Evolutionary conservation across 2,888 invertebrate genomes (phyloP).

Genomic region (Athetis lepigone): DNA sequence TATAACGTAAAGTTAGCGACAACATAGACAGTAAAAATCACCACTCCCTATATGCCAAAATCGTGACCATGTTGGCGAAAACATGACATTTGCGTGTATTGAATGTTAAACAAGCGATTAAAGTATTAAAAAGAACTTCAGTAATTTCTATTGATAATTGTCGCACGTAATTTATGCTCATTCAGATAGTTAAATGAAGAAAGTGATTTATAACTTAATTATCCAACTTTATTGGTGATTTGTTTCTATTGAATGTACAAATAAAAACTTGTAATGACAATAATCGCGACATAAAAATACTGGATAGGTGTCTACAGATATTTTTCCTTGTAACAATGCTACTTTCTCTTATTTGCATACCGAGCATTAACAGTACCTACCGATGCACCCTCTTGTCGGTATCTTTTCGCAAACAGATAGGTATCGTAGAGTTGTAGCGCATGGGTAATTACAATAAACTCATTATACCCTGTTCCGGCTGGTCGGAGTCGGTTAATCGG

Average conservation of each 20-base stretch:
- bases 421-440: slow-evolving; percentile 29
- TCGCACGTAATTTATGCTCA: slow-evolving; percentile 24
- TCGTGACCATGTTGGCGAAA: slow-evolving; percentile 27
- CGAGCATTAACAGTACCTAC: slow-evolving; percentile 22
- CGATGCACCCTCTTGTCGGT: slow-evolving; percentile 49
- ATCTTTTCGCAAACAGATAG: slow-evolving; percentile 31
- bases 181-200: slow-evolving; percentile 11
- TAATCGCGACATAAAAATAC: slow-evolving; percentile 23
- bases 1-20: slow-evolving; percentile 32
- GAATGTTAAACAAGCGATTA: slow-evolving; percentile 16
- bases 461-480: slow-evolving; percentile 79
- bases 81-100: slow-evolving; percentile 39
- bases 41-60: slow-evolving; percentile 25
- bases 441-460: slow-evolving; percentile 78
- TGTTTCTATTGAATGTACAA: slow-evolving; percentile 3
- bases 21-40: slow-evolving; percentile 9
- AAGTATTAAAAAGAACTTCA: slow-evolving; percentile 32
- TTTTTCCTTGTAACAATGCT: slow-evolving; percentile 41
- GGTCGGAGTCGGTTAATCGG: slow-evolving; percentile 76
- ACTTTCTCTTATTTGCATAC: slow-evolving; percentile 55
- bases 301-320: slow-evolving; percentile 27
- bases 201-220: slow-evolving; percentile 37
- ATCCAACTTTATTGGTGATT: slow-evolving; percentile 4
- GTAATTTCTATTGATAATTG: slow-evolving; percentile 29
- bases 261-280: slow-evolving; percentile 3